Evolutionary conservation across 2,888 invertebrate species (phyloP).

Genomic region (Sarcophaga subvicina): DNA sequence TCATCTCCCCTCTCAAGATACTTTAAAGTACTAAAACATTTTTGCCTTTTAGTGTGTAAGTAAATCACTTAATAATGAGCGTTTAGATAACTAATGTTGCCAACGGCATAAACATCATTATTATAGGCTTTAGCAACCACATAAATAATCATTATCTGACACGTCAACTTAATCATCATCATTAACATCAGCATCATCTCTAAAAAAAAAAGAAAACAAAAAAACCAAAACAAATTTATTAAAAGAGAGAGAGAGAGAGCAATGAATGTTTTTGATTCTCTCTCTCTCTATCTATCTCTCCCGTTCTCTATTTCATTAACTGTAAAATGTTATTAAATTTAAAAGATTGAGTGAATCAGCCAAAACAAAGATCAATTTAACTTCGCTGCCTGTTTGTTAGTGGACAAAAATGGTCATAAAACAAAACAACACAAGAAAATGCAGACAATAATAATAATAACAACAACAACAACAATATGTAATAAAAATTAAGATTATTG

Average conservation of each 20-base stretch:
- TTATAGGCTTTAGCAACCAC: too few relatives aligned
- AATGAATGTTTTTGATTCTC: too few relatives aligned
- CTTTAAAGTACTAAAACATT: too few relatives aligned
- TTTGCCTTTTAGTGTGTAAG: too few relatives aligned
- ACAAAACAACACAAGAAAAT: not conserved
- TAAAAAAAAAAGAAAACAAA: conserved; percentile 14
- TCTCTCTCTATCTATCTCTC: too few relatives aligned
- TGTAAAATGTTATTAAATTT: too few relatives aligned
- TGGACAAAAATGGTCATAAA: not conserved
- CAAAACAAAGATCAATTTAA: conserved; percentile 15
- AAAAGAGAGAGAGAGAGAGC: not conserved
- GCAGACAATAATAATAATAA: not conserved
- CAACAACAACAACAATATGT: not conserved
- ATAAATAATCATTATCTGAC: not conserved
- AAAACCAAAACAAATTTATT: not conserved
- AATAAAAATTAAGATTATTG: conserved; percentile 31
- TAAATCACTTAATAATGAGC: not conserved
- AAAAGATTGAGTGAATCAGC: not conserved
- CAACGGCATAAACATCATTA: conserved; percentile 6
- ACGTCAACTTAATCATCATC: conserved; percentile 9
- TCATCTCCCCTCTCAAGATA: too few relatives aligned
- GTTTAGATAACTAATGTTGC: conserved; percentile 29
- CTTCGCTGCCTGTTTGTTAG: not conserved
- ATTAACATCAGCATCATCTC: not conserved
- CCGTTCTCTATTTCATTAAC: too few relatives aligned